These are phyloP conservation scores for Synanthedon vespiformis DNA, from an alignment of 2,888 invertebrate species.

Conservation along the genomic window DNA sequence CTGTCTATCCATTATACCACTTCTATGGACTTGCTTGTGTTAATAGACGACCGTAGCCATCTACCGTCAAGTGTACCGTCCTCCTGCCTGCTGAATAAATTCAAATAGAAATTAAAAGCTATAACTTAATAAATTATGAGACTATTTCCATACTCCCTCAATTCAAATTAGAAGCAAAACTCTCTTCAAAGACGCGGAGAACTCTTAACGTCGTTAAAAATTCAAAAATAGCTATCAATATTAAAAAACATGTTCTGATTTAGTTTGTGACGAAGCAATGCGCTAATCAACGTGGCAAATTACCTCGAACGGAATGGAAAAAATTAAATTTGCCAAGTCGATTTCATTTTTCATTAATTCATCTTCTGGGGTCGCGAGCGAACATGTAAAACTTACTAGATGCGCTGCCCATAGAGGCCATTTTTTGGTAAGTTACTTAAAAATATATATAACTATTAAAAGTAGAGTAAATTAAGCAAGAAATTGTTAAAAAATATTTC, in stretches of 20 bases:
- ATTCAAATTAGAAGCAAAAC: too few relatives aligned
- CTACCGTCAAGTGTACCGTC: too few relatives aligned
- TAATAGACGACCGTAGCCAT: too few relatives aligned
- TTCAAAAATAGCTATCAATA: slow-evolving; percentile 25
- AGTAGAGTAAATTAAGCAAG: background rate
- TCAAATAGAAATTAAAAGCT: too few relatives aligned
- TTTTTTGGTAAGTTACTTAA: background rate
- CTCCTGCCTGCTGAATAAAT: too few relatives aligned
- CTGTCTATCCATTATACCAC: too few relatives aligned
- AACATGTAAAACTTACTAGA: slow-evolving; percentile 9
- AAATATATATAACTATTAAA: background rate
- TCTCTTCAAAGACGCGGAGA: background rate
- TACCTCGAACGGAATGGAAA: slow-evolving; percentile 26
- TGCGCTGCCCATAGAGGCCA: slow-evolving; percentile 1
- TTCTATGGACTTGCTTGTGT: too few relatives aligned
- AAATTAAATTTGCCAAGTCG: slow-evolving; percentile 64
- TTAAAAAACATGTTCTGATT: slow-evolving; percentile 11
- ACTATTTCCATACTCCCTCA: too few relatives aligned
- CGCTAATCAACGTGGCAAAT: slow-evolving; percentile 33
- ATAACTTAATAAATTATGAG: too few relatives aligned
- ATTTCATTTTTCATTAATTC: slow-evolving; percentile 67
- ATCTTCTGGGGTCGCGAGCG: slow-evolving; percentile 34
- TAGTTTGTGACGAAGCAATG: slow-evolving; percentile 22
- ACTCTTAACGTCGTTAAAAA: background rate
- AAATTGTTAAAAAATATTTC: background rate